Evolutionary conservation across 2,888 invertebrate genomes (phyloP), one percentile per base, ranked within the genome.

Genomic region (Diarsia dahlii): DNA sequence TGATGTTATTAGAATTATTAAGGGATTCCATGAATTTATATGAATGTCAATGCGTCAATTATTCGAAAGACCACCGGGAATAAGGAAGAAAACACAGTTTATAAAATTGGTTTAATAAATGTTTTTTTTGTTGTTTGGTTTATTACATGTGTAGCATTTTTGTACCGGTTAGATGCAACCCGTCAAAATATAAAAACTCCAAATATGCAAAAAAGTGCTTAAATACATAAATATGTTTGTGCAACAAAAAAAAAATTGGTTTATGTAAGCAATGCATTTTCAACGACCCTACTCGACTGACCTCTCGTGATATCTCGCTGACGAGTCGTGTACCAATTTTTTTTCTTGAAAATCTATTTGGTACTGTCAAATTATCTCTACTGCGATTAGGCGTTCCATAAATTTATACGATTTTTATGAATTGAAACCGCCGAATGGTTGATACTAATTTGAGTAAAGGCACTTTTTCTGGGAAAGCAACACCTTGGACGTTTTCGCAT

Each of bases 21-120:
- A 8, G 39, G 45, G 20, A 45, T 83, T 64, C 66, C 28, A 28
- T 34, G 82, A 82, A 77, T 23, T 45, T 9, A 12, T 6, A 63
- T 63, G 63, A 63, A 63, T n/a, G 13, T 63, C 34, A 13, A 39
- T 83, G 79, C 39, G 74, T 85, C 83, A 82, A 54, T 67, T 56
- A 48, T 58, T 58, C 6, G 69, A 28, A 60, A 28, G 23, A 46
- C 2, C 28, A 46, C 23, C n/a, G 13, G 39, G 48, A 76, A 62
- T 71, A 56, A 56, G 72, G 80, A 77, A 54, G 60, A 48, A 39
- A 39, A 23, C 20, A 23, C 12, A 50, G 20, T 65, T 34, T 9
- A 23, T 50, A 76, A 62, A n/a, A 28, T 15, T 20, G 2, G 34
- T 8, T 20, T 5, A 5, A 5, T 2, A 12, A 34, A 10, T n/a